A percentile compares a stretch with the other conserved stretches of the same genome.
Evolutionary conservation across 2,113 vertebrate species (phyloP).

Genomic region (Ondatra zibethicus): DNA sequence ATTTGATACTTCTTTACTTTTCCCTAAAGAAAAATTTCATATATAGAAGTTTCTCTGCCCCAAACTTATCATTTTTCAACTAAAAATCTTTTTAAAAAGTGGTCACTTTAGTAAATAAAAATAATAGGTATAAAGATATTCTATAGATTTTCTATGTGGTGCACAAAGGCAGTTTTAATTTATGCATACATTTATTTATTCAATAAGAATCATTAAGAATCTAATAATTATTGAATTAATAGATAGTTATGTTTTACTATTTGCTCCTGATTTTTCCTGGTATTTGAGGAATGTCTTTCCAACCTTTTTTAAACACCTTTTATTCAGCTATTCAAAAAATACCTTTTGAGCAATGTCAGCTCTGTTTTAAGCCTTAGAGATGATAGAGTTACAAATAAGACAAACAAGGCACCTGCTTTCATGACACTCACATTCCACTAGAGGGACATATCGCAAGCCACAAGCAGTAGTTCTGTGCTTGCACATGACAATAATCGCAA

Average conservation of each 20-base stretch:
- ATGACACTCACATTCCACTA: conserved; percentile 8
- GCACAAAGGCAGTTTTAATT: conserved; percentile 49
- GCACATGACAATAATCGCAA: background rate
- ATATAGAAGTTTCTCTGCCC: conserved; percentile 13
- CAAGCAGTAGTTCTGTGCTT: background rate
- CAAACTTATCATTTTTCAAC: conserved; percentile 63
- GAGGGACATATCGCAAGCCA: background rate
- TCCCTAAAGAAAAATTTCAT: background rate
- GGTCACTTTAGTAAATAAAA: conserved; percentile 40
- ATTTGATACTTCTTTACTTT: conserved; percentile 62
- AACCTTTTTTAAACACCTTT: background rate
- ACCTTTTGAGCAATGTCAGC: background rate
- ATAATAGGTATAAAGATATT: background rate
- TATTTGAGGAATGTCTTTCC: conserved; percentile 27
- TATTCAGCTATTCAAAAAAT: conserved; percentile 43
- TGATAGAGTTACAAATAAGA: conserved; percentile 7
- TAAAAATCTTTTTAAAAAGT: conserved; percentile 44
- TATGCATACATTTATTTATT: conserved; percentile 55
- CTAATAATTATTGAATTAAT: conserved; percentile 30
- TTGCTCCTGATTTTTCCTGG: background rate
- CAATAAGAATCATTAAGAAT: conserved; percentile 21
- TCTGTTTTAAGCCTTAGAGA: conserved; percentile 26
- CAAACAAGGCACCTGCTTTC: background rate
- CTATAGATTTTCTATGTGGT: background rate
- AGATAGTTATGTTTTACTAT: conserved; percentile 49